Conservation (phyloP, 2,113 vertebrate species). For the Hemichromis elongatus region DNA sequence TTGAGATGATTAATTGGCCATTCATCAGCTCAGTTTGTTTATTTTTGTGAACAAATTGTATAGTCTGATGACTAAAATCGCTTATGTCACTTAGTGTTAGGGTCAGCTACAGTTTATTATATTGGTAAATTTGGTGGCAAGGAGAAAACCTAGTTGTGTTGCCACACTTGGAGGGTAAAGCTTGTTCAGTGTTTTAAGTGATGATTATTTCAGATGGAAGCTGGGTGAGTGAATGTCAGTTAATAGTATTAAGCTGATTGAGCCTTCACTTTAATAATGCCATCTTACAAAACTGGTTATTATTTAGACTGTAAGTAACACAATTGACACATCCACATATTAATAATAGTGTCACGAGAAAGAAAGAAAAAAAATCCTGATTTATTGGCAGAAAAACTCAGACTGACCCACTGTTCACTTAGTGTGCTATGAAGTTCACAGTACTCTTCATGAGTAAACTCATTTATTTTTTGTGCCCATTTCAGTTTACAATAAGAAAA, state of each 20-base stretch:
- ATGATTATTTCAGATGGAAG: not conserved
- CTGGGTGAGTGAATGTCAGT: not conserved
- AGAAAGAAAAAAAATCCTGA: not conserved
- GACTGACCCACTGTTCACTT: not conserved
- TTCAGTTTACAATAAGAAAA: conserved; percentile 34
- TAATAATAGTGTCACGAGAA: not conserved
- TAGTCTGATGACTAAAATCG: not conserved
- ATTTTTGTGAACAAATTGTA: not conserved
- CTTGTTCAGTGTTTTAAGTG: not conserved
- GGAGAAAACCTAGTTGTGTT: not conserved
- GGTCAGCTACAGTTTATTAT: not conserved
- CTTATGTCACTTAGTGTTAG: not conserved
- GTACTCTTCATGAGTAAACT: not conserved
- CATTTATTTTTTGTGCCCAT: conserved; percentile 13
- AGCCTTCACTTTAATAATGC: not conserved
- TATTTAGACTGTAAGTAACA: not conserved
- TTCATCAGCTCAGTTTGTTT: not conserved
- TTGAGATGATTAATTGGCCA: not conserved
- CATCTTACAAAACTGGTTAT: not conserved
- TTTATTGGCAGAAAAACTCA: not conserved
- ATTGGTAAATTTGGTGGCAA: not conserved
- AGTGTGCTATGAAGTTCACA: not conserved
- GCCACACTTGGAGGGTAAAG: not conserved
- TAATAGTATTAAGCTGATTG: not conserved
- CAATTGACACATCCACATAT: not conserved